These are phyloP conservation scores for Rhabdornis inornatus DNA, from an alignment of 2,113 vertebrate genomes.

Conservation along the genomic window DNA sequence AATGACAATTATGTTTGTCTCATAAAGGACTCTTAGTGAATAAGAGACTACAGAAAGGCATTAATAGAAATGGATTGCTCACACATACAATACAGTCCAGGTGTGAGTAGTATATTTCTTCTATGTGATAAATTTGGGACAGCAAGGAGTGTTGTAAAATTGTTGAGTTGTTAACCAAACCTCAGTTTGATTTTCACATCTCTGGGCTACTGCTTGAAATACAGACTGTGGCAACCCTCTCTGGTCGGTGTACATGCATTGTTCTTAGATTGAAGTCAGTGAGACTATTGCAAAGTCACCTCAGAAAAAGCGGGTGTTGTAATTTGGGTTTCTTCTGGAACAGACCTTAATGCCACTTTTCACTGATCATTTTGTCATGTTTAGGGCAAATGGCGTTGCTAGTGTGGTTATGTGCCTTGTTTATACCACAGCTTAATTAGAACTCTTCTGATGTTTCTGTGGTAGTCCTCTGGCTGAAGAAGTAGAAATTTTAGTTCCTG, in stretches of 20 bases:
- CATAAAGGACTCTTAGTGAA: neutral
- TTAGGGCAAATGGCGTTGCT: neutral
- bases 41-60: neutral
- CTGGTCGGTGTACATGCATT: neutral
- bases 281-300: neutral
- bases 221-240: neutral
- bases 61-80: neutral
- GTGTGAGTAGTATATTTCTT: neutral
- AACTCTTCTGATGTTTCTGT: neutral
- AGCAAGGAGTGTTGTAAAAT: neutral
- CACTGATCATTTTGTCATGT: neutral
- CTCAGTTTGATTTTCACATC: neutral
- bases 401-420: neutral
- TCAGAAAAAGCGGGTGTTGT: accelerated
- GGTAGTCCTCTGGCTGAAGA: neutral
- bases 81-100: neutral
- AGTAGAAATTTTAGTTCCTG: neutral
- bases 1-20: neutral
- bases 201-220: neutral
- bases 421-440: neutral
- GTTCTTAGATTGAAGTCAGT: neutral
- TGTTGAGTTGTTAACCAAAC: neutral
- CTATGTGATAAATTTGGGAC: neutral
- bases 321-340: neutral
- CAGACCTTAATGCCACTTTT: neutral